Percentiles rank a stretch among this genome's conserved stretches.
Conservation (phyloP, 2,113 vertebrate species). For the Cnemophilus loriae region DNA sequence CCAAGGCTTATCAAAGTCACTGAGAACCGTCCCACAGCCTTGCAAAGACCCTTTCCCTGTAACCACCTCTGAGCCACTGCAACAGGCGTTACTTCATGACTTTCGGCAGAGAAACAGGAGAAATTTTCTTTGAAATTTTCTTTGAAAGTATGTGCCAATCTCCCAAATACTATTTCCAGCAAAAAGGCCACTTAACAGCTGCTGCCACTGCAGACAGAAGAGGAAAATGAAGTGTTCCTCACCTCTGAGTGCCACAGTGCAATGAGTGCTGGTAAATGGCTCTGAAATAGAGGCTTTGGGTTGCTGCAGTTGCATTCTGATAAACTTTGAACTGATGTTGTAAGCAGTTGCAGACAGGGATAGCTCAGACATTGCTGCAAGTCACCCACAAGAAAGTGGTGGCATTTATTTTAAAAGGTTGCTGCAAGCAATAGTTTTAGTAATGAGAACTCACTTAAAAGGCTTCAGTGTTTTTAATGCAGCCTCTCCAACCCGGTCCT, state of each 20-base stretch:
- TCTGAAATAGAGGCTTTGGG: neutral
- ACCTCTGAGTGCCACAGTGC: neutral
- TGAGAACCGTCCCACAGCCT: neutral
- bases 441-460: neutral
- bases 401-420: neutral
- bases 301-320: neutral
- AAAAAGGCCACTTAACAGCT: neutral
- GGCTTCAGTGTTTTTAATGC: neutral
- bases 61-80: neutral
- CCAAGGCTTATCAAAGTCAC: neutral
- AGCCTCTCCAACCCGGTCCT: neutral
- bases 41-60: neutral
- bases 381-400: neutral
- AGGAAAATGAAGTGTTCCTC: neutral
- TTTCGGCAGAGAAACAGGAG: neutral
- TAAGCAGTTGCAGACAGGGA: neutral
- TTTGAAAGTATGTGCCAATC: conserved; percentile 4
- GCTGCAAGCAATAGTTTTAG: neutral
- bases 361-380: neutral
- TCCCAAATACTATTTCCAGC: neutral
- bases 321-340: neutral
- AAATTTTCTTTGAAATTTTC: neutral
- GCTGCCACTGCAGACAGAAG: neutral
- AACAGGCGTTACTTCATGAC: neutral
- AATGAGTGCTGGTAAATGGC: neutral